Evolutionary conservation across 2,888 invertebrate species (phyloP).

Genomic region (Cheilosia soror): DNA sequence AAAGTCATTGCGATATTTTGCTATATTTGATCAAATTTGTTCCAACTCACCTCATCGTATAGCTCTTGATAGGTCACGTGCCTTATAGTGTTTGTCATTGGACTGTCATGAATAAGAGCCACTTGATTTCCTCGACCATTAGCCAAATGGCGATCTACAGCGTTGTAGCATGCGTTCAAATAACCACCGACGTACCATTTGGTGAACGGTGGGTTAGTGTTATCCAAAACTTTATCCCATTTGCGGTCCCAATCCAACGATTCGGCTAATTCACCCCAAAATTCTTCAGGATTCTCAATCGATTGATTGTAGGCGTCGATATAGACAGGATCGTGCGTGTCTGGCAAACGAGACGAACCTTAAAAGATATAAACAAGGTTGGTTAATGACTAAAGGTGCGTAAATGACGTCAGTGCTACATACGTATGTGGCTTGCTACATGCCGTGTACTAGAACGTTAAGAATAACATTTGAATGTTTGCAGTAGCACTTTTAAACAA

Average conservation of each 20-base stretch:
- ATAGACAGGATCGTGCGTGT: conserved; percentile 85
- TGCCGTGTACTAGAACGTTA: no score
- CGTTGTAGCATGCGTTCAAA: conserved; percentile 96
- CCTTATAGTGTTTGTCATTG: conserved; percentile 90
- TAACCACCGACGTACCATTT: conserved; percentile 96
- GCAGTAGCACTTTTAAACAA: no score
- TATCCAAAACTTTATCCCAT: conserved; percentile 93
- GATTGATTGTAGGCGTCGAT: conserved; percentile 88
- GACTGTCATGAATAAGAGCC: conserved; percentile 96
- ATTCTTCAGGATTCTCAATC: conserved; percentile 90
- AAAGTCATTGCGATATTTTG: neutral
- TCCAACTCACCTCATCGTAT: conserved; percentile 88
- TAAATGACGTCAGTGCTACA: no score
- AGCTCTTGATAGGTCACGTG: conserved; percentile 93
- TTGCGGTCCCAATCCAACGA: conserved; percentile 92
- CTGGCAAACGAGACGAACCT: conserved; percentile 68
- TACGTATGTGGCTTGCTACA: no score
- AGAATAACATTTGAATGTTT: no score
- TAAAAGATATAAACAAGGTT: neutral
- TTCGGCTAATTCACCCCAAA: conserved; percentile 92
- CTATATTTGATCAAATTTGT: neutral
- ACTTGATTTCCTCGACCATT: conserved; percentile 90
- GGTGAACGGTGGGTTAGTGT: conserved; percentile 92
- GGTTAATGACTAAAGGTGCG: no score
- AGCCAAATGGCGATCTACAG: conserved; percentile 94